A percentile compares a stretch with the other conserved stretches of the same genome.
These are phyloP conservation scores for Melanchra persicariae DNA, from an alignment of 2,888 invertebrate genomes.

Conservation along the genomic window DNA sequence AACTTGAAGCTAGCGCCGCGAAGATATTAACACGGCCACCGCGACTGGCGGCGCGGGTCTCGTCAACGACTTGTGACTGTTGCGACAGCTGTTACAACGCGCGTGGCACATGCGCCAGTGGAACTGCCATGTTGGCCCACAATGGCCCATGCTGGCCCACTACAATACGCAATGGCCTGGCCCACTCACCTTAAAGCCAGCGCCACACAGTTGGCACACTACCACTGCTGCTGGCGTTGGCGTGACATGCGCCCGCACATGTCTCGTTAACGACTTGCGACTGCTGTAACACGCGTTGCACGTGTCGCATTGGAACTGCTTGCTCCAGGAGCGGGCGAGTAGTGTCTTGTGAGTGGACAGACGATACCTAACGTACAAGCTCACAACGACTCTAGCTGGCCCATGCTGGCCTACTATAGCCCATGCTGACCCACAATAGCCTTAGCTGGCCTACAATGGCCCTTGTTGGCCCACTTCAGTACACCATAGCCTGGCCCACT, in stretches of 20 bases:
- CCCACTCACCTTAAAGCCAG: slow-evolving; percentile 77
- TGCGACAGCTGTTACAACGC: too few species aligned
- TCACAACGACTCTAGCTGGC: too few species aligned
- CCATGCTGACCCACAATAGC: too few species aligned
- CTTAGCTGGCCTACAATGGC: too few species aligned
- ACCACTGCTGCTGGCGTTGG: slow-evolving; percentile 60
- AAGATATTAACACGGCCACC: too few species aligned
- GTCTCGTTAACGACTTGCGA: slow-evolving; percentile 72
- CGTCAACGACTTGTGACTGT: too few species aligned
- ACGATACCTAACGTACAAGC: too few species aligned
- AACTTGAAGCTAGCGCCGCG: too few species aligned
- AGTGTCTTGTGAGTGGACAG: too few species aligned
- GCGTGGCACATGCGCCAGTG: too few species aligned
- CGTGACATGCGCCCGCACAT: slow-evolving; percentile 66
- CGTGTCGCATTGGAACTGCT: slow-evolving; percentile 68
- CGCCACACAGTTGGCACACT: slow-evolving; percentile 82
- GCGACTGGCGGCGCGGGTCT: too few species aligned
- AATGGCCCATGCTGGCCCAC: background rate
- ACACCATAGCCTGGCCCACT: background rate
- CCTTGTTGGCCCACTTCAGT: background rate
- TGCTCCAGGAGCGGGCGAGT: slow-evolving; percentile 69
- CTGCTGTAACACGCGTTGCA: slow-evolving; percentile 73
- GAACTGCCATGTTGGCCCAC: too few species aligned
- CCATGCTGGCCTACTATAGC: background rate
- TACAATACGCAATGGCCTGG: background rate